Percentiles rank a stretch among this genome's conserved stretches.
Evolutionary conservation across 2,888 invertebrate species (phyloP).

Genomic region (Sarcophaga caerulescens): DNA sequence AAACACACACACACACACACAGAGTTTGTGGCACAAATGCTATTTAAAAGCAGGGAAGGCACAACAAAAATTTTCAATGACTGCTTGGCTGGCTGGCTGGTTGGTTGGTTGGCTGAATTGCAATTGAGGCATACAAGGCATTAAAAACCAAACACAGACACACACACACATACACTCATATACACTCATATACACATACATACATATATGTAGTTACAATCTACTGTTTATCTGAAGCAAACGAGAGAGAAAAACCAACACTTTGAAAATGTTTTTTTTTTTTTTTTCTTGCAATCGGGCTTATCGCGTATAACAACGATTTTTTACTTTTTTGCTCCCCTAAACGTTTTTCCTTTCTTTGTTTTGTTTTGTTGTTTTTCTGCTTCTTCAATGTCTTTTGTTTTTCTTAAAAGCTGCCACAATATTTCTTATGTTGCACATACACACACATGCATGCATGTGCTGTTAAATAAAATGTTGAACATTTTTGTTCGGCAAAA

Average conservation of each 20-base stretch:
- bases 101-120: background rate
- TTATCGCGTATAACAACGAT: constrained; percentile 64
- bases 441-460: constrained; percentile 4
- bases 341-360: constrained; percentile 3
- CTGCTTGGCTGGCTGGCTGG: background rate
- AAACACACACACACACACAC: constrained; percentile 2
- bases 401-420: constrained; percentile 41
- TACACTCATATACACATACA: no score
- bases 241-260: no score
- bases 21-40: background rate
- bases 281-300: constrained; percentile 32
- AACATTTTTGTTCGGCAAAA: background rate
- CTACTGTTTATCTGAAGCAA: background rate
- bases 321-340: constrained; percentile 9
- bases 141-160: no score
- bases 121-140: background rate
- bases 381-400: background rate
- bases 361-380: constrained; percentile 46
- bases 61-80: background rate
- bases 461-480: background rate
- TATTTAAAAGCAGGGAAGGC: constrained; percentile 22
- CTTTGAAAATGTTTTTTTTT: background rate
- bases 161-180: no score
- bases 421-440: constrained; percentile 56
- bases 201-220: background rate